These are phyloP conservation scores for Gryllus bimaculatus DNA, from an alignment of 1,140 invertebrate genomes.

Conservation along the genomic window DNA sequence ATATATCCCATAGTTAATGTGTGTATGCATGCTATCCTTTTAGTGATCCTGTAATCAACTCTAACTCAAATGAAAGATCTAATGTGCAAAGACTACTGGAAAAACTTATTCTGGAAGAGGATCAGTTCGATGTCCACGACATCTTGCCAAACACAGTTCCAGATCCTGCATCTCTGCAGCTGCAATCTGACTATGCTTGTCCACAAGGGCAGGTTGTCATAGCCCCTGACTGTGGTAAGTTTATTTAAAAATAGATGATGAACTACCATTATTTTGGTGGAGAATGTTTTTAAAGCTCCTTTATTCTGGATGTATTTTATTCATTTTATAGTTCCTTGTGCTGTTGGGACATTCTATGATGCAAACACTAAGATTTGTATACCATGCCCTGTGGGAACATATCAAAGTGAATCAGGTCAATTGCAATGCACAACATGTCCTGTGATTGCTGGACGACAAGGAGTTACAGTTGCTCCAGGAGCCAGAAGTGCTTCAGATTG, in stretches of 20 bases:
- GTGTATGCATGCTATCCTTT: conserved; percentile 18
- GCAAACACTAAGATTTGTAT: conserved; percentile 62
- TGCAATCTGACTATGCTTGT: conserved; percentile 87
- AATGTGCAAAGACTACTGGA: conserved; percentile 73
- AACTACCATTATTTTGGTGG: background rate
- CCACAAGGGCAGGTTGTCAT: conserved; percentile 85
- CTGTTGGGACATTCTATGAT: conserved; percentile 83
- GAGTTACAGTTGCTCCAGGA: conserved; percentile 76
- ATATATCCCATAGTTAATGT: too few species aligned
- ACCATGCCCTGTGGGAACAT: conserved; percentile 79
- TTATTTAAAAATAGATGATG: background rate
- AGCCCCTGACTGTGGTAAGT: conserved; percentile 77
- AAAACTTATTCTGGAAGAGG: conserved; percentile 80
- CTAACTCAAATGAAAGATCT: conserved; percentile 75
- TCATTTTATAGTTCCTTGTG: conserved; percentile 72
- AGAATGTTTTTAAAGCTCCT: background rate
- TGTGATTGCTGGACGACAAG: conserved; percentile 70
- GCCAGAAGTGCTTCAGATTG: conserved; percentile 81
- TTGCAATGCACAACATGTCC: conserved; percentile 80
- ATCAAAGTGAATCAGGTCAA: conserved; percentile 89
- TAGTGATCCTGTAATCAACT: conserved; percentile 82
- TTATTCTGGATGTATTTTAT: background rate
- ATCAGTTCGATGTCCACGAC: conserved; percentile 85
- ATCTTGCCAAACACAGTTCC: conserved; percentile 89
- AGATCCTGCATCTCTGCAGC: conserved; percentile 75